Percentiles rank a stretch among this genome's conserved stretches.
Conservation (phyloP, 1,140 invertebrate genomes). For the Ruditapes philippinarum region DNA sequence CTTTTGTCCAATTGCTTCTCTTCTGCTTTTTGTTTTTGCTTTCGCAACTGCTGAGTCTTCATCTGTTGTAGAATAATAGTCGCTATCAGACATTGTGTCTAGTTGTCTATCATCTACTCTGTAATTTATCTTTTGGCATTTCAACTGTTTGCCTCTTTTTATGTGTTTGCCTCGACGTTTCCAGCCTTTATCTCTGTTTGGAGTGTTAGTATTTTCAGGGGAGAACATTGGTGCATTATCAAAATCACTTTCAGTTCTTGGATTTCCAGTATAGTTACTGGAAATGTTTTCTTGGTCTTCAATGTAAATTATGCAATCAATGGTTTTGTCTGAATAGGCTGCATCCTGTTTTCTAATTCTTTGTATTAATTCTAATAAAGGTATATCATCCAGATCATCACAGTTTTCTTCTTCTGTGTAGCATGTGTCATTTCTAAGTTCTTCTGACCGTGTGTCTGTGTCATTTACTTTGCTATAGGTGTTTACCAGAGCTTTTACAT, state of each 20-base stretch:
- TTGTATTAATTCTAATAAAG: not conserved
- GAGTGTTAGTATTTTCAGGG: not conserved
- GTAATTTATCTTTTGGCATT: not conserved
- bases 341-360: not conserved
- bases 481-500: not conserved
- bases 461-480: not conserved
- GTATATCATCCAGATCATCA: slow-evolving; percentile 4
- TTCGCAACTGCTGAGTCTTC: not conserved
- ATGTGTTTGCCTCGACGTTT: not conserved
- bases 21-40: not conserved
- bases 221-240: not conserved
- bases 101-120: not conserved
- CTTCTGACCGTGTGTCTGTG: not conserved
- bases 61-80: not conserved
- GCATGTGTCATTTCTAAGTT: not conserved
- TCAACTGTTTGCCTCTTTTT: not conserved
- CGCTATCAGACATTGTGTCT: not conserved
- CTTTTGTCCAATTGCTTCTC: not conserved
- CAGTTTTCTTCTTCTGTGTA: not conserved
- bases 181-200: not conserved
- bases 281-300: not conserved
- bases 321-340: not conserved
- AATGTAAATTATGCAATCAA: not conserved
- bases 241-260: not conserved
- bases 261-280: not conserved